These are phyloP conservation scores for Machaerirhynchus nigripectus DNA, from an alignment of 2,113 vertebrate species.

Conservation along the genomic window DNA sequence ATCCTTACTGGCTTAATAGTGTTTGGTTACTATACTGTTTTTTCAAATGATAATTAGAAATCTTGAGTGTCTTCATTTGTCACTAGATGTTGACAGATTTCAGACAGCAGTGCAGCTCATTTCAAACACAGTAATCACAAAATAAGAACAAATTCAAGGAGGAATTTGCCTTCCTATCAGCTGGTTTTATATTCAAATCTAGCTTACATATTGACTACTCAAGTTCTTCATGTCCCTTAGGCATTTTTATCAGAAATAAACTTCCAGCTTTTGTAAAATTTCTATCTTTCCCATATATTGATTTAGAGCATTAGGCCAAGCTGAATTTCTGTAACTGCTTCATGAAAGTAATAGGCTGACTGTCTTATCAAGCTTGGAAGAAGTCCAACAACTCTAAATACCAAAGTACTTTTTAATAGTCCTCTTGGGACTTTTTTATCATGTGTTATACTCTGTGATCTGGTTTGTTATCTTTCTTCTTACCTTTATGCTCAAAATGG, in stretches of 20 bases:
- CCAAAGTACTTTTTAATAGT: slow-evolving; percentile 36
- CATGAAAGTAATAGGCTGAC: slow-evolving; percentile 15
- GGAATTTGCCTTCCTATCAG: not conserved
- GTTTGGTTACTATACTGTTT: not conserved
- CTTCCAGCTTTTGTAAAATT: slow-evolving; percentile 49
- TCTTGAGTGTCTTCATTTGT: not conserved
- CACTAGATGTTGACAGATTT: slow-evolving; percentile 11
- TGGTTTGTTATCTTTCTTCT: not conserved
- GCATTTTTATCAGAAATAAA: slow-evolving; percentile 42
- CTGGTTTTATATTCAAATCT: slow-evolving; percentile 39
- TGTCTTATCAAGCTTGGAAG: slow-evolving; percentile 50
- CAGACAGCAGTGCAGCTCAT: not conserved
- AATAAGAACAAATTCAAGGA: slow-evolving; percentile 29
- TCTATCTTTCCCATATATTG: slow-evolving; percentile 20
- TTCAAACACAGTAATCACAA: slow-evolving; percentile 14
- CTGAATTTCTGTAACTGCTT: slow-evolving; percentile 35
- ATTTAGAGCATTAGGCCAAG: slow-evolving; percentile 26
- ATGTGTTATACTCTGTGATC: slow-evolving; percentile 19
- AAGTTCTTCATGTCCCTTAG: not conserved
- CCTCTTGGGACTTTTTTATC: slow-evolving; percentile 40
- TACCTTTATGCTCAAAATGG: not conserved
- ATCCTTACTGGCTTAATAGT: not conserved
- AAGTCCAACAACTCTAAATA: slow-evolving; percentile 49
- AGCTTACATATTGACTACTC: not conserved
- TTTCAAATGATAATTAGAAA: not conserved